Evolutionary conservation across 1,140 invertebrate species (phyloP), one percentile per base, ranked within the genome.

Genomic region (Helicoverpa armigera): DNA sequence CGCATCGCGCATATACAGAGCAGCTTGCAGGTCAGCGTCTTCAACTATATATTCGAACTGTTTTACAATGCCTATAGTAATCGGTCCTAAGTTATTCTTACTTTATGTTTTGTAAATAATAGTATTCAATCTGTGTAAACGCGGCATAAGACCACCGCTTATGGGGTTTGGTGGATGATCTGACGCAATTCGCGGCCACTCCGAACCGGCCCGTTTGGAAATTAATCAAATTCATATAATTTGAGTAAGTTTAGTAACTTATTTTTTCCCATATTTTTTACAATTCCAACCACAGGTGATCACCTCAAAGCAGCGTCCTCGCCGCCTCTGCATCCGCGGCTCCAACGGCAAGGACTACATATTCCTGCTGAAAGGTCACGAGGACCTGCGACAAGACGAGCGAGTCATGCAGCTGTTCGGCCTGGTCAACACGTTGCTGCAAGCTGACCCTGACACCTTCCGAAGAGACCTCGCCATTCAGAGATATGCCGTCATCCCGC

Each of bases 261-360:
- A n/a, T n/a, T n/a, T n/a, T n/a, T n/a, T n/a, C n/a, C n/a, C n/a
- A n/a, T n/a, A n/a, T n/a, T n/a, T n/a, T n/a, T n/a, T n/a, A n/a
- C n/a, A n/a, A n/a, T n/a, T n/a, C n/a, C 16, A n/a, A 43, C n/a
- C 16, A 70, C 95, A 97, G 91, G 97, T 98, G 14, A 98, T 98
- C 74, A 97, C 96, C 2, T 98, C 97, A 0, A 98, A 98, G 89
- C 98, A 98, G 60, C 95, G 99, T 35, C 99, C 99, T 0, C 96
- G 99, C 79, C 99, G 99, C 87, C 96, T 99, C 0, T 97, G 97
- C 88, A 99, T 99, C 80, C 97, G 96, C 95, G 98, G 98, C 53
- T 98, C 98, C 79, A 98, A 99, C 95, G 99, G 99, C 53, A 98
- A 98, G 87, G 98, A 99, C 92, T 99, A 99, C 91, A 98, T 98